Percentiles rank a stretch among this genome's conserved stretches.
These are phyloP conservation scores for Drepana falcataria DNA, from an alignment of 2,888 invertebrate species.

Conservation along the genomic window DNA sequence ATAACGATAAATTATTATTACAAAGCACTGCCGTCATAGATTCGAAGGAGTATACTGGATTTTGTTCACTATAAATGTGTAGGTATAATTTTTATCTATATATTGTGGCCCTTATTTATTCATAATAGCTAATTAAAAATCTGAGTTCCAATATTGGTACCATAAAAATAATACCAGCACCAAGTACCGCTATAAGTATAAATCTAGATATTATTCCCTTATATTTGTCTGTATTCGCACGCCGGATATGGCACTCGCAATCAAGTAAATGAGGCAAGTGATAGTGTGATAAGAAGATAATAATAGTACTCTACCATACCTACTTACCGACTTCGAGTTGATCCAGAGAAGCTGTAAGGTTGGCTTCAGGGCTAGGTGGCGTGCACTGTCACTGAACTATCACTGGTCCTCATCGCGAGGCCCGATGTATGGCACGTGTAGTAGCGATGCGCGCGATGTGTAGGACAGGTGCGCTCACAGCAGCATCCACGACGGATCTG, in stretches of 20 bases:
- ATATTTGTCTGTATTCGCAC: constrained; percentile 41
- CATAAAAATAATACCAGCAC: no score
- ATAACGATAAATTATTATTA: background rate
- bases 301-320: constrained; percentile 24
- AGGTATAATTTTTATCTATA: no score
- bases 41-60: no score
- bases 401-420: constrained; percentile 46
- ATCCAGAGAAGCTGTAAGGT: constrained; percentile 48
- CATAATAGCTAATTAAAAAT: no score
- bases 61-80: no score
- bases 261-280: constrained; percentile 47
- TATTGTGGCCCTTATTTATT: no score
- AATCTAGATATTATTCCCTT: background rate
- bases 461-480: constrained; percentile 60
- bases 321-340: constrained; percentile 62
- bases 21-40: background rate
- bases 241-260: constrained; percentile 49
- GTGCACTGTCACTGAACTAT: constrained; percentile 59
- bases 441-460: constrained; percentile 23
- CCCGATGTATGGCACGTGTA: constrained; percentile 26
- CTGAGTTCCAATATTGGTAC: no score
- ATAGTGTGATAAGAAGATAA: constrained; percentile 55
- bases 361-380: constrained; percentile 27
- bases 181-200: no score
- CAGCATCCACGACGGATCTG: constrained; percentile 71